These are phyloP conservation scores for Thryonomys swinderianus DNA, from an alignment of 2,113 vertebrate genomes.

Conservation along the genomic window DNA sequence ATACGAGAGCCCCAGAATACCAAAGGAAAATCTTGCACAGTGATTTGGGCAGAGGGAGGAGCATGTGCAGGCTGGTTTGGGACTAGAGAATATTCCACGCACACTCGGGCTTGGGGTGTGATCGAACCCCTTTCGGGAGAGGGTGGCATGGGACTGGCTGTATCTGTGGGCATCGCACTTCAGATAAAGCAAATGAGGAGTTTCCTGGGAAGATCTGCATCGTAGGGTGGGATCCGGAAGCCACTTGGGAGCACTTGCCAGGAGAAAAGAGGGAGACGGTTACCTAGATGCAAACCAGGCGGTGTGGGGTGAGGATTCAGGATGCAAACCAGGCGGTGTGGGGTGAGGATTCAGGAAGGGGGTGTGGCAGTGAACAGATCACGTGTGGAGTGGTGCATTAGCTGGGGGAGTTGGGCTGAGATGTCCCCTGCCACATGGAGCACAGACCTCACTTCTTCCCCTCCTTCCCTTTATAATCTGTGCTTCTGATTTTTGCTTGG, in stretches of 20 bases:
- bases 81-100: neutral
- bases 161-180: neutral
- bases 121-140: neutral
- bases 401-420: neutral
- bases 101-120: neutral
- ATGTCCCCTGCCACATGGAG: neutral
- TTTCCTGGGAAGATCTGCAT: neutral
- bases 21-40: neutral
- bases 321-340: neutral
- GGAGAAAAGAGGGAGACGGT: neutral
- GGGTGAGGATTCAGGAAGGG: neutral
- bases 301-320: neutral
- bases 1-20: neutral
- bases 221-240: neutral
- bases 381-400: too few species aligned
- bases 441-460: neutral
- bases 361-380: neutral
- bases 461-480: neutral
- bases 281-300: neutral
- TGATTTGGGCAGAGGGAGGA: neutral
- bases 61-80: neutral
- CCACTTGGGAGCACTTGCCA: neutral
- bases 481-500: neutral
- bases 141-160: neutral
- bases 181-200: neutral